phyloP scores from a whole-genome alignment of 1,140 invertebrate species.

The Pissodes strobi region DNA sequence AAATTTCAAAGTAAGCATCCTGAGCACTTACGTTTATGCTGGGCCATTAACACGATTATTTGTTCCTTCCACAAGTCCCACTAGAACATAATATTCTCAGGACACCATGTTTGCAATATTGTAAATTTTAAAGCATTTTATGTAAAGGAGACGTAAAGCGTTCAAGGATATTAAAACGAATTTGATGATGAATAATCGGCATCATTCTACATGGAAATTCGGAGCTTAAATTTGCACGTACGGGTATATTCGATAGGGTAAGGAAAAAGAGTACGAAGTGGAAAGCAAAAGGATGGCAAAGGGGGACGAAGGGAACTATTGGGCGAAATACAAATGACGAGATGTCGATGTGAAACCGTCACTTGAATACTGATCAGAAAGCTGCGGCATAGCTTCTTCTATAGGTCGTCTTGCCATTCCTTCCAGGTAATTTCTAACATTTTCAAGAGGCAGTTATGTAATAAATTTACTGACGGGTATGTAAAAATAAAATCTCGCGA shows the following conservation, averaged over 20 bases:
- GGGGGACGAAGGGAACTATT: conserved; percentile 42
- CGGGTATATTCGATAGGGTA: conserved; percentile 38
- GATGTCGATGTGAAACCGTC: conserved; percentile 44
- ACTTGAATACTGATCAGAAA: conserved; percentile 46
- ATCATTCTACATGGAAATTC: conserved; percentile 37
- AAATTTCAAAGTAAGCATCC: too few species aligned
- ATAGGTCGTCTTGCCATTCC: conserved; percentile 36
- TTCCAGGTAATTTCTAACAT: conserved; percentile 42
- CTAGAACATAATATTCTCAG: too few species aligned
- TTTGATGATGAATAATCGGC: conserved; percentile 33
- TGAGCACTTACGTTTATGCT: too few species aligned
- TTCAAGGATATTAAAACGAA: conserved; percentile 5
- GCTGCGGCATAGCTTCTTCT: conserved; percentile 40
- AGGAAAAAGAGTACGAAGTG: conserved; percentile 31
- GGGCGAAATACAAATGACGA: conserved; percentile 49
- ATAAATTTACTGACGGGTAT: conserved; percentile 35
- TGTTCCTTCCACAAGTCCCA: too few species aligned
- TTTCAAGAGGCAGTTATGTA: conserved; percentile 35
- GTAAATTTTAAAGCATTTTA: too few species aligned
- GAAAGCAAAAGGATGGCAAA: conserved; percentile 36
- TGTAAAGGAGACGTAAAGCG: too few species aligned
- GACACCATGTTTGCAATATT: too few species aligned
- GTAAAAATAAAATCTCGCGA: conserved; percentile 39
- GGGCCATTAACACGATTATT: too few species aligned
- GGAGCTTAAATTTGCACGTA: conserved; percentile 40